phyloP scores from a whole-genome alignment of 2,888 invertebrate genomes.

The Acronicta psi region DNA sequence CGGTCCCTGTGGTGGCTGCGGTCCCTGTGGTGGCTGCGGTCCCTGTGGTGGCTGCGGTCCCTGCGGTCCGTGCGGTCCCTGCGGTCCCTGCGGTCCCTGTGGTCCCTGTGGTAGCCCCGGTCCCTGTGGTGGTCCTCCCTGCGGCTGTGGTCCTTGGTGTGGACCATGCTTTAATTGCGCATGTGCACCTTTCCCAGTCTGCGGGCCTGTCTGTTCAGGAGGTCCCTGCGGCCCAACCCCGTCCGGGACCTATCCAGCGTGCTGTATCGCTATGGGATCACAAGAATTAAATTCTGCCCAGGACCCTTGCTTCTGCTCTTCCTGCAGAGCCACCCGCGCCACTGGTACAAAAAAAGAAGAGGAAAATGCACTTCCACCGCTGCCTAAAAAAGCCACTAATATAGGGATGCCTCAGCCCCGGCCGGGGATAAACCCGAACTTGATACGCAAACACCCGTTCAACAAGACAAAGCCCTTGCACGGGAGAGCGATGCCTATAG shows the following conservation, averaged over 20 bases:
- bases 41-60: conserved; percentile 31
- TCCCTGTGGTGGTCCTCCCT: conserved; percentile 38
- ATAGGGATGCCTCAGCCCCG: conserved; percentile 24
- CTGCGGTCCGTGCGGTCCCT: conserved; percentile 21
- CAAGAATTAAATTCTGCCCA: background rate
- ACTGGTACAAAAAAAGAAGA: background rate
- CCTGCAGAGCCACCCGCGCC: conserved; percentile 8
- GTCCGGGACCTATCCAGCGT: conserved; percentile 25
- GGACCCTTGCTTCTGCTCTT: conserved; percentile 14
- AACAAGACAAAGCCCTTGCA: conserved; percentile 40
- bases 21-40: conserved; percentile 34
- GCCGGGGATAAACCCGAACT: conserved; percentile 41
- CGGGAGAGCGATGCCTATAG: conserved; percentile 19
- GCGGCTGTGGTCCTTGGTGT: conserved; percentile 40
- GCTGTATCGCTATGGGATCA: conserved; percentile 16
- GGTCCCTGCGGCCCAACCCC: conserved; percentile 47
- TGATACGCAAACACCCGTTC: conserved; percentile 46
- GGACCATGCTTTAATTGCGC: conserved; percentile 53
- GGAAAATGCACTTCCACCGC: background rate
- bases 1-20: conserved; percentile 39
- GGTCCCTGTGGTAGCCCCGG: conserved; percentile 24
- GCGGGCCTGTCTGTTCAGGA: conserved; percentile 42
- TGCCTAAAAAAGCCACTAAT: background rate
- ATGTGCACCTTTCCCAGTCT: conserved; percentile 51
- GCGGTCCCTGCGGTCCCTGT: conserved; percentile 36